Percentiles rank a stretch among this genome's conserved stretches.
phyloP scores from a whole-genome alignment of 2,113 vertebrate species.

The Muscicapa adusta region DNA sequence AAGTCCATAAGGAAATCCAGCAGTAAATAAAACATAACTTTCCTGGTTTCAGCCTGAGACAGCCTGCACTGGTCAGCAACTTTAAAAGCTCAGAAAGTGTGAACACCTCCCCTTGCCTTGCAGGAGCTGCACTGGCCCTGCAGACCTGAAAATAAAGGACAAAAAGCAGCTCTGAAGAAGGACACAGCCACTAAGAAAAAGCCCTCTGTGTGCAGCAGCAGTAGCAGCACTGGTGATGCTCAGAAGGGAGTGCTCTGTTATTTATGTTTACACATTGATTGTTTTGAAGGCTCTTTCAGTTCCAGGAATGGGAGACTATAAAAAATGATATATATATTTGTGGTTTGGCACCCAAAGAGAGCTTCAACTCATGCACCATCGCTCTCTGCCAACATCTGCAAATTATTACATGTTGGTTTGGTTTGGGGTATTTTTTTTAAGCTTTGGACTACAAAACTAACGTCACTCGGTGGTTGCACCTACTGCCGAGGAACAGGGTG shows the following conservation, averaged over 20 bases:
- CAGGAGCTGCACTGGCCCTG: not conserved
- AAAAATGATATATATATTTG: conserved; percentile 63
- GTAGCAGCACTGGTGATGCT: not conserved
- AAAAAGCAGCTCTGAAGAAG: not conserved
- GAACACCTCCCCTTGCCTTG: not conserved
- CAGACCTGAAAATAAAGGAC: not conserved
- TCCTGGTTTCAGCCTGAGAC: not conserved
- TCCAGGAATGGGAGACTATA: conserved; percentile 71
- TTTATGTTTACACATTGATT: conserved; percentile 53
- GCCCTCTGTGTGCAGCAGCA: not conserved
- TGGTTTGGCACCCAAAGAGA: conserved; percentile 70
- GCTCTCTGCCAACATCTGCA: conserved; percentile 71
- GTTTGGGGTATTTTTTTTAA: conserved; percentile 8
- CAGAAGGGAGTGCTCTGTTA: not conserved
- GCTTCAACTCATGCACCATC: conserved; percentile 34
- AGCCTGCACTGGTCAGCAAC: not conserved
- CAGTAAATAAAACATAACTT: not conserved
- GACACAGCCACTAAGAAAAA: not conserved
- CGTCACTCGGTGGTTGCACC: conserved; percentile 17
- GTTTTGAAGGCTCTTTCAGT: conserved; percentile 38
- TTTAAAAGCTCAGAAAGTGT: not conserved
- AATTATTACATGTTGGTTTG: conserved; percentile 60
- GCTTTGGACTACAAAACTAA: conserved; percentile 15
- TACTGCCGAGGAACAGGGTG: conserved; percentile 17
- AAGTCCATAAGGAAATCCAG: not conserved